These are phyloP conservation scores for Muricea muricata DNA, from an alignment of 92 coral and sea anemone genomes.

Conservation along the genomic window DNA sequence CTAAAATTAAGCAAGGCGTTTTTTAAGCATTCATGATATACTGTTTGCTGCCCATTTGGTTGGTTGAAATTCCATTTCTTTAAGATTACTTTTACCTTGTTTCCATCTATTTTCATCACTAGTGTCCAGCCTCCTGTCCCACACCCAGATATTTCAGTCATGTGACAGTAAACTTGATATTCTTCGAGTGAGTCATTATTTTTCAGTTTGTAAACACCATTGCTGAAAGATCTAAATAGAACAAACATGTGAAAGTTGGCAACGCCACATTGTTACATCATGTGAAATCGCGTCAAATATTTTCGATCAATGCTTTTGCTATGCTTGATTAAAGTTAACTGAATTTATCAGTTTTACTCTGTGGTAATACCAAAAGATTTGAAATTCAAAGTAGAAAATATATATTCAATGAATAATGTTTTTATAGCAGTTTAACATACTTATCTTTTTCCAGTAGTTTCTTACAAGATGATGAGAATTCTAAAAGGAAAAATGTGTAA, in stretches of 20 bases:
- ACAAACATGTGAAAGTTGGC: neutral
- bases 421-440: neutral
- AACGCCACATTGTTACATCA: neutral
- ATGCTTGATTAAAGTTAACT: no score
- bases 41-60: neutral
- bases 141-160: slow-evolving; percentile 11
- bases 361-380: no score
- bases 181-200: neutral
- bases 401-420: no score
- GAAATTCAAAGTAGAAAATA: no score
- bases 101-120: neutral
- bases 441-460: neutral
- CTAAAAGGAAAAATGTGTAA: neutral
- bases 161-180: slow-evolving; percentile 14
- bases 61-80: neutral
- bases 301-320: no score
- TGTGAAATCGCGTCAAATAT: no score
- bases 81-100: neutral
- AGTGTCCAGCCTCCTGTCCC: slow-evolving; percentile 20
- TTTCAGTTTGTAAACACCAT: slow-evolving; percentile 4
- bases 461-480: neutral
- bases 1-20: neutral
- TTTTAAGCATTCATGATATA: neutral
- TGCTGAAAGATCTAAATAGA: neutral
- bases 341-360: no score